A percentile compares a stretch with the other conserved stretches of the same genome.
phyloP scores from a whole-genome alignment of 2,888 invertebrate genomes.

The Hypolimnas misippus region DNA sequence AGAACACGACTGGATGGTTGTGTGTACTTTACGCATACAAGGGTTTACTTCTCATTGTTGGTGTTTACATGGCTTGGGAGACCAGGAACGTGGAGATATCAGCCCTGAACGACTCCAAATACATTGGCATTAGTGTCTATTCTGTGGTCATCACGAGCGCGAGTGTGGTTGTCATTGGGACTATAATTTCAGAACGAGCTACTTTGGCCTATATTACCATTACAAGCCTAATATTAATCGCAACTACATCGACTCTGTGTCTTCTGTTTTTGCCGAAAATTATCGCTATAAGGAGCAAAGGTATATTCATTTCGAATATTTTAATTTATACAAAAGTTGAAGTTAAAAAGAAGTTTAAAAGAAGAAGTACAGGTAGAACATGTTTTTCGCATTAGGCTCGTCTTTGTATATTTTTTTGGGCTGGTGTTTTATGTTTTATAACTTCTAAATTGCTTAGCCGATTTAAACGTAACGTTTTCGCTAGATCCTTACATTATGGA shows the following conservation, averaged over 20 bases:
- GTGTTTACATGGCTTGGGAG: slow-evolving; percentile 98
- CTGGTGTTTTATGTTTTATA: too few relatives aligned
- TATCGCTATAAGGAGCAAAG: slow-evolving; percentile 87
- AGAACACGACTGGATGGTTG: slow-evolving; percentile 95
- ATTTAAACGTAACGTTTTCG: too few relatives aligned
- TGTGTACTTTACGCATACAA: slow-evolving; percentile 95
- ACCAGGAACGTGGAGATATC: slow-evolving; percentile 96
- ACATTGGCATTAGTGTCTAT: slow-evolving; percentile 96
- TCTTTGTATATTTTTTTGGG: too few relatives aligned
- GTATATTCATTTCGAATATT: slow-evolving; percentile 62
- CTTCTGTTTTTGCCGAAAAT: slow-evolving; percentile 95
- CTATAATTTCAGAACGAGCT: slow-evolving; percentile 92
- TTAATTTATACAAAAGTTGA: not conserved
- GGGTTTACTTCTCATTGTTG: slow-evolving; percentile 93
- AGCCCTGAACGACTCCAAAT: slow-evolving; percentile 95
- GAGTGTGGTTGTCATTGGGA: slow-evolving; percentile 94
- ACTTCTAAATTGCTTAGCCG: too few relatives aligned
- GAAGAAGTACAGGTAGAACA: too few relatives aligned
- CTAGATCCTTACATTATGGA: too few relatives aligned
- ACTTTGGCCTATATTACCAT: slow-evolving; percentile 92
- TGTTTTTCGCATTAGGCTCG: too few relatives aligned
- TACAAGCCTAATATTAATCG: slow-evolving; percentile 91
- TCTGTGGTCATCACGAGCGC: slow-evolving; percentile 95
- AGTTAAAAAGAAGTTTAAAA: too few relatives aligned
- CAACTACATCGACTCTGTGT: slow-evolving; percentile 93